Base-by-base conservation (phyloP, 2,113 vertebrate species). In the Melanerpes formicivorus region DNA sequence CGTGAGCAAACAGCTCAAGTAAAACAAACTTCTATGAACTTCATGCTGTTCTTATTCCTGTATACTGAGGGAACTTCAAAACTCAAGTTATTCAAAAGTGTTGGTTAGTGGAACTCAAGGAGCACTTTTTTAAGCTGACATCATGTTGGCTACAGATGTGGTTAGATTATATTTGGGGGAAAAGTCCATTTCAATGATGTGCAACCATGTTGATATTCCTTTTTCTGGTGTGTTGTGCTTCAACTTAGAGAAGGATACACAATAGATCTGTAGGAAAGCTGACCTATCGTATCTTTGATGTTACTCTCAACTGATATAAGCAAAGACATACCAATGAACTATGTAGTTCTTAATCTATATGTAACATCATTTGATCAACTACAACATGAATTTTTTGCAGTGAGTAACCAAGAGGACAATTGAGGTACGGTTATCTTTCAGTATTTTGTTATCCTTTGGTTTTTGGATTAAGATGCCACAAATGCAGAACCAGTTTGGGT, bases 21-120 rank as follows among this genome's bases (percentile, higher is more conserved):
- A 84, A 94, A 94, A 75, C 37, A 91, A 93, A 87, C 44, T 81
- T 91, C 30, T 79, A 30, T 90, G 18, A 79, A 84, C 46, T 90
- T 84, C 55, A 37, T 64, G 32, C 2, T 9, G 1, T 73, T 86
- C 19, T 84, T 79, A 46, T 54, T 87, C 21, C 18, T 82, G 3
- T 42, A 22, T 76, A 81, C 13, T 50, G 15, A 26, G 29, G 7
- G 30, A 87, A 70, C 52, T 59, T 88, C 18, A 59, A 59, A 84
- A 59, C 34, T 84, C 18, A 76, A 55, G 2, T 82, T 76, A 9
- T 42, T 76, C 63, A 22, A 40, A 90, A 74, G 26, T 66, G 30
- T 72, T 83, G 18, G 13, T 55, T 70, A 69, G 26, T 19, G 59
- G 40, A 84, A 79, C 58, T 87, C 12, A 65, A 82, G 32, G 58